Evolutionary conservation across 2,797 vertebrate genomes (phyloP).

Genomic region (Uromys caudimaculatus): DNA sequence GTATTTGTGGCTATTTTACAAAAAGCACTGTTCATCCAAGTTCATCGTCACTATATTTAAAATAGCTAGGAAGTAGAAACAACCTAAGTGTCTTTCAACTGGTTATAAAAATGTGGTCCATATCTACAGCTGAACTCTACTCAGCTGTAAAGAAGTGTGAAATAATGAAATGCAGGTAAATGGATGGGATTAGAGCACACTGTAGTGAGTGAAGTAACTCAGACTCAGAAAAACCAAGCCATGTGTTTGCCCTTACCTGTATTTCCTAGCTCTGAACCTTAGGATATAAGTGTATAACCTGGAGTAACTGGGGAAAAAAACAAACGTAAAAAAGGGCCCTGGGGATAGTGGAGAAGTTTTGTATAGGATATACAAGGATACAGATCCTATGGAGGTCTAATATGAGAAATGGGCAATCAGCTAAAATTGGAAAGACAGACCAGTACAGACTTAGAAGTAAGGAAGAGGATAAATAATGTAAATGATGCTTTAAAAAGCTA

Average conservation of each 20-base stretch:
- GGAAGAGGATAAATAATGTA: neutral
- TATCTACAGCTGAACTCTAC: neutral
- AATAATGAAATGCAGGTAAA: neutral
- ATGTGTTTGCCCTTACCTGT: neutral
- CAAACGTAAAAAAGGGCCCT: no score
- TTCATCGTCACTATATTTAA: neutral
- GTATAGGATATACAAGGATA: neutral
- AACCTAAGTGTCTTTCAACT: neutral
- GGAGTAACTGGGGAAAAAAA: neutral
- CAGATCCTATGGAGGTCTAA: neutral
- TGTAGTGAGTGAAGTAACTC: neutral
- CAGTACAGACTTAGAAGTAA: neutral
- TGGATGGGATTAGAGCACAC: neutral
- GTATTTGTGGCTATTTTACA: neutral
- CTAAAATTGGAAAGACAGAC: neutral
- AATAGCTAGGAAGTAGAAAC: neutral
- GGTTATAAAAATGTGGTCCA: neutral
- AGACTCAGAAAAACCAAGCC: neutral
- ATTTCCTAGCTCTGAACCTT: neutral
- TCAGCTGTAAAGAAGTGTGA: neutral
- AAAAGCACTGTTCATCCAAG: neutral
- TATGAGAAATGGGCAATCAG: neutral
- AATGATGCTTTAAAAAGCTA: neutral
- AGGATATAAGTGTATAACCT: neutral
- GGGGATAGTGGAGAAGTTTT: neutral